These are phyloP conservation scores for Ceratothoa steindachneri DNA, from an alignment of 2,888 invertebrate species.

Conservation along the genomic window DNA sequence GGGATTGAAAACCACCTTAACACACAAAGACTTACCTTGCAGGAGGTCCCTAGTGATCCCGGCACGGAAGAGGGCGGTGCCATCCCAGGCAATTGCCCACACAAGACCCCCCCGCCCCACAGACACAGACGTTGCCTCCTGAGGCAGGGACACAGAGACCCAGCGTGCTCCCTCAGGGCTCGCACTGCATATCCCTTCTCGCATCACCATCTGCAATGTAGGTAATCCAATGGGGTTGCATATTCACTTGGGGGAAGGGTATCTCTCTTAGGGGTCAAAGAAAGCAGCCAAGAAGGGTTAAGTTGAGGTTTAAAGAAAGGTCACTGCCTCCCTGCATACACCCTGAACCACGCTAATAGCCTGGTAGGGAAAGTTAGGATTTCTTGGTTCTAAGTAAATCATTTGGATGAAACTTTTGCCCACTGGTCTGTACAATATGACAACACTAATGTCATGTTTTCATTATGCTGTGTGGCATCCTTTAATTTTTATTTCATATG, in stretches of 20 bases:
- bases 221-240: not conserved
- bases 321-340: too few species aligned
- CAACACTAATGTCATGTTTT: too few species aligned
- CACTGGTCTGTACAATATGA: too few species aligned
- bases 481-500: too few species aligned
- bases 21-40: constrained; percentile 62
- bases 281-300: too few species aligned
- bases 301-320: too few species aligned
- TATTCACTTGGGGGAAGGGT: not conserved
- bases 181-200: constrained; percentile 71
- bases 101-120: constrained; percentile 80
- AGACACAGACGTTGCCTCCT: constrained; percentile 58
- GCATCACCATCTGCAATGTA: constrained; percentile 73
- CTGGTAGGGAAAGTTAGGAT: too few species aligned
- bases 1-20: too few species aligned
- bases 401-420: too few species aligned
- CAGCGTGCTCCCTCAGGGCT: constrained; percentile 85
- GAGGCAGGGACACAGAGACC: constrained; percentile 72
- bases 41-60: constrained; percentile 75
- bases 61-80: constrained; percentile 73
- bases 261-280: not conserved
- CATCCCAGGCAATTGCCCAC: constrained; percentile 81
- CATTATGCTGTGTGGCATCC: too few species aligned
- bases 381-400: too few species aligned
- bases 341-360: too few species aligned